Base-by-base conservation (phyloP, 2,888 invertebrate species). In the Rhingia rostrata region DNA sequence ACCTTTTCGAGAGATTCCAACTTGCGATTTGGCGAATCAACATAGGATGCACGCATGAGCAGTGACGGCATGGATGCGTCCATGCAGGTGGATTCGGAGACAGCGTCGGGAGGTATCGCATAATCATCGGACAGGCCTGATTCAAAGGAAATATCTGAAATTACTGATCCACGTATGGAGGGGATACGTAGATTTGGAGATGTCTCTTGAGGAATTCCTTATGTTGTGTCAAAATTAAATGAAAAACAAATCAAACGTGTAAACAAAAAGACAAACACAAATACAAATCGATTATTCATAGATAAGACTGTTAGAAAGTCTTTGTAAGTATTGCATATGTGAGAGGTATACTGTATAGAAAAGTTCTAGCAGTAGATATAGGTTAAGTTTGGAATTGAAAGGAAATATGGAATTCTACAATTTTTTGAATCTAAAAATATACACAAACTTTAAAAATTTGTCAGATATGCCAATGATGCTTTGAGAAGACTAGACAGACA, bases 81-180 rank as follows among this genome's bases (percentile, higher is more conserved):
- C 90, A 96, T 93, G 87, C 94, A 95, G 7, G 95, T 95, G 51
- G 95, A 95, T 90, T 95, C 96, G 79, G 96, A 97, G 14, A 97
- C 93, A 0, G 98, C 98, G 92, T 98, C 98, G 7, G 98, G 98
- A 7, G 98, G 98, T 89, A 98, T 95, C 77, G 98, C 98, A 92
- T 98, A 98, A 93, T 98, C 98, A 90, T 98, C 98, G 41, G 98
- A 98, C 93, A 97, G 95, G 88, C 97, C 97, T 74, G 97, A 97
- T 92, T 97, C 97, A 92, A 97, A 96, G 80, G 97, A 97, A 87
- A 96, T 96, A 92, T 97, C 96, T 96, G 93, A 91, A 93, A 93
- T 92, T 91, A 92, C 93, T 91, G 90, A 90, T 90, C 90, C 90
- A 90, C 91, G 90, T 88, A 90, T 88, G 86, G 86, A 88, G 85